Conservation (phyloP, 1,140 invertebrate genomes). For the Neomicropteryx cornuta region DNA sequence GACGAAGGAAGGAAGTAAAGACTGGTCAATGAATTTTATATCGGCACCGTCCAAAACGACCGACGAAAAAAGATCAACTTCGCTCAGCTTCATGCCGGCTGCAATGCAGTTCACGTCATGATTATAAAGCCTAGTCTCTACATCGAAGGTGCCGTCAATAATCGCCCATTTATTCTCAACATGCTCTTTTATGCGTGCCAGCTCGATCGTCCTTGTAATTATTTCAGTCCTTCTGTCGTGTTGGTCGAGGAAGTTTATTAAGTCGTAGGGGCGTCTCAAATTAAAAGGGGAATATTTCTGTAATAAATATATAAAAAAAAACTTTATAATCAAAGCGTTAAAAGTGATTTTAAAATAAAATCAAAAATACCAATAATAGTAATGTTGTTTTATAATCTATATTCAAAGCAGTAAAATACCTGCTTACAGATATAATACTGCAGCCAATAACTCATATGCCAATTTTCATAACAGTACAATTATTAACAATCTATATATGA, state of each 20-base stretch:
- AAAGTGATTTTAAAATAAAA: not conserved
- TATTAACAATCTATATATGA: not conserved
- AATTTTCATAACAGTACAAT: not conserved
- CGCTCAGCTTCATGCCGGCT: constrained; percentile 46
- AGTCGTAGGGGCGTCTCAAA: constrained; percentile 65
- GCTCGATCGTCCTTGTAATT: constrained; percentile 51
- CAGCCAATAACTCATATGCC: not conserved
- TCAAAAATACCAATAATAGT: not conserved
- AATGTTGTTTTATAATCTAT: not conserved
- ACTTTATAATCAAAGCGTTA: not conserved
- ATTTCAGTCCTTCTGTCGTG: constrained; percentile 56
- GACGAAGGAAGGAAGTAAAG: constrained; percentile 12
- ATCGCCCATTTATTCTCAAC: constrained; percentile 54
- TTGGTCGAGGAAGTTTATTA: constrained; percentile 72
- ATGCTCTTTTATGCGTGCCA: constrained; percentile 48
- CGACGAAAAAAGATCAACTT: constrained; percentile 62
- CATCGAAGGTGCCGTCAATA: constrained; percentile 46
- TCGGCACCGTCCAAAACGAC: constrained; percentile 41
- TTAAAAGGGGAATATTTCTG: constrained; percentile 66
- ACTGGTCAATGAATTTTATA: constrained; percentile 18
- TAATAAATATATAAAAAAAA: constrained; percentile 18
- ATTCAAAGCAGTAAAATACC: not conserved
- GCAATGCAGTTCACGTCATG: constrained; percentile 57
- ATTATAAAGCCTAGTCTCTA: constrained; percentile 50
- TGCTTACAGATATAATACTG: not conserved